Conservation (phyloP, 2,888 invertebrate species). For the Boloria euphrosyne region DNA sequence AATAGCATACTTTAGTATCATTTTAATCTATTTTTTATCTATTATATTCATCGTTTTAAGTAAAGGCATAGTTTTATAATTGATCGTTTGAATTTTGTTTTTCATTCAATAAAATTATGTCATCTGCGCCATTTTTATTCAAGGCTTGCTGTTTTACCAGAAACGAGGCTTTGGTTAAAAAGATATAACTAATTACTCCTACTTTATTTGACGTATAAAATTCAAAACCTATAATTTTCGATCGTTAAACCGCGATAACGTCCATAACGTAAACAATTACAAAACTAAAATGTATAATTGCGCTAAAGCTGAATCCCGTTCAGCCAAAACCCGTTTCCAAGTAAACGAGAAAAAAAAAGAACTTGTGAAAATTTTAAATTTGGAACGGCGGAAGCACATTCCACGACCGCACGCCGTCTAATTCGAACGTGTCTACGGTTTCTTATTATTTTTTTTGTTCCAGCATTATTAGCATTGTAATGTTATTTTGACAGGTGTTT, state of each 20-base stretch:
- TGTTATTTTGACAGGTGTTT: slow-evolving; percentile 33
- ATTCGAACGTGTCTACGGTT: slow-evolving; percentile 51
- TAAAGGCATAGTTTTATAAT: neutral
- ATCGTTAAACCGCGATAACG: slow-evolving; percentile 2
- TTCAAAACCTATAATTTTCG: slow-evolving; percentile 7
- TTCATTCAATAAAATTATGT: neutral
- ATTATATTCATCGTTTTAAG: too few relatives aligned
- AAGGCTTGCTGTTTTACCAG: too few relatives aligned
- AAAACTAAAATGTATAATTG: slow-evolving; percentile 12
- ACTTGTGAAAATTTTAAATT: slow-evolving; percentile 59
- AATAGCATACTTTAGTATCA: too few relatives aligned
- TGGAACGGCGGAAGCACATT: slow-evolving; percentile 65
- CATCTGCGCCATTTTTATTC: too few relatives aligned
- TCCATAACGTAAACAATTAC: slow-evolving; percentile 12
- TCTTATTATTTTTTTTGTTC: slow-evolving; percentile 14
- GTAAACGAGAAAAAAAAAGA: slow-evolving; percentile 48
- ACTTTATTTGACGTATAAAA: neutral
- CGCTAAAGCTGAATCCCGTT: slow-evolving; percentile 14
- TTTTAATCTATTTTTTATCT: too few relatives aligned
- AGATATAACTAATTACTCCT: neutral
- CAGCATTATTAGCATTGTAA: slow-evolving; percentile 21
- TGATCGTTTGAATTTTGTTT: neutral
- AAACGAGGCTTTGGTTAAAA: neutral
- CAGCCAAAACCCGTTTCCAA: slow-evolving; percentile 40
- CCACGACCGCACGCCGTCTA: slow-evolving; percentile 53